These are phyloP conservation scores for Hystrix brachyura DNA, from an alignment of 2,113 vertebrate species.

Conservation along the genomic window DNA sequence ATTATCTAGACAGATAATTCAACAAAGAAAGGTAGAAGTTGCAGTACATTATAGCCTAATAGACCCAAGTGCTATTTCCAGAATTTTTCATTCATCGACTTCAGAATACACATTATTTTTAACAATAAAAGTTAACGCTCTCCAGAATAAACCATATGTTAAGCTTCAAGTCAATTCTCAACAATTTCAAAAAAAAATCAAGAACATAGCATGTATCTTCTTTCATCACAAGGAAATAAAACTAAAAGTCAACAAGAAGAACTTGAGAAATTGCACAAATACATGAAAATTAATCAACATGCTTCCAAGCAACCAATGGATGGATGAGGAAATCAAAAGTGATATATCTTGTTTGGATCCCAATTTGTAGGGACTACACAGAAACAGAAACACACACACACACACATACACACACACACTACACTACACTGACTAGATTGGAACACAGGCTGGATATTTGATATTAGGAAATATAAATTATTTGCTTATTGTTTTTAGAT, in stretches of 20 bases:
- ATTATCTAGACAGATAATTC: not conserved
- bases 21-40: not conserved
- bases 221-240: not conserved
- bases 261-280: not conserved
- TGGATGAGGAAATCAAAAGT: not conserved
- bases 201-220: too few species aligned
- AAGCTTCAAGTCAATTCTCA: not conserved
- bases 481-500: not conserved
- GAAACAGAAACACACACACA: not conserved
- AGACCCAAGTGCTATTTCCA: not conserved
- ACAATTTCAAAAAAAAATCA: not conserved
- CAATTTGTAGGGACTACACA: not conserved
- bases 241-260: not conserved
- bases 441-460: not conserved
- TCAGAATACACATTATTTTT: not conserved
- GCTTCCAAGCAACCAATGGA: not conserved
- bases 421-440: not conserved
- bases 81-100: not conserved
- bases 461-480: not conserved
- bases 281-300: not conserved
- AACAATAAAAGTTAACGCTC: not conserved
- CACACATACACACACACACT: not conserved
- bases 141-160: not conserved
- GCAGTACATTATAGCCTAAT: not conserved
- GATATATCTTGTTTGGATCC: not conserved